Evolutionary conservation across 2,888 invertebrate genomes (phyloP), one percentile per base, ranked within the genome.

Genomic region (Acleris holmiana): DNA sequence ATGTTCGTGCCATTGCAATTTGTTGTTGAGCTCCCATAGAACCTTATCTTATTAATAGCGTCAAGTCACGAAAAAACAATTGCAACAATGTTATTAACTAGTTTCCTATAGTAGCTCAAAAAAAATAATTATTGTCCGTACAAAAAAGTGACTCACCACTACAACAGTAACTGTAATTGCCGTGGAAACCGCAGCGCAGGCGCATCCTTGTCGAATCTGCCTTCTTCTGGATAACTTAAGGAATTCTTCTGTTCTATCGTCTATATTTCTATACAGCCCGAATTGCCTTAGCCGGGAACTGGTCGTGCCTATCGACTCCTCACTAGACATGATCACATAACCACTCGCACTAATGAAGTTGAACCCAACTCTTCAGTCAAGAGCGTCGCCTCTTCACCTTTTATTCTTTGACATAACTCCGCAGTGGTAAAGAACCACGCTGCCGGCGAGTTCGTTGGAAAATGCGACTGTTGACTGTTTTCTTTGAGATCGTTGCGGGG

Each of bases 121-220:
- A 8, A 8, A 2, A 13, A 35, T 2, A 41, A 2, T 41, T 41
- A n/a, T 4, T n/a, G n/a, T 15, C 15, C 44, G 17, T 44, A 17
- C 1, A 17, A n/a, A 66, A 62, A 13, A 13, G 0, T 7, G 72
- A 90, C 91, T 90, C 68, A 92, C 92, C 80, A 92, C 81, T 68
- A 91, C 88, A 78, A 91, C 76, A 70, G 88, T 85, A 73, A 91
- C 90, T 66, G 92, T 91, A 66, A 92, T 80, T 0, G 86, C 87
- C 0, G 91, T 88, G 13, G 91, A 88, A 0, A 90, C 80, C 8
- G 86, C 89, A 0, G 92, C 92, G 74, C 92, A 92, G 0, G 85
- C 85, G 73, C 91, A 91, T 69, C 91, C 91, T 71, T 89, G 90
- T 58, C 83, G 76, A 8, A 92, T 82, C 76, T 92, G 92, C 17